phyloP scores from a whole-genome alignment of 2,113 vertebrate species.

The Cochlearius cochlearius region DNA sequence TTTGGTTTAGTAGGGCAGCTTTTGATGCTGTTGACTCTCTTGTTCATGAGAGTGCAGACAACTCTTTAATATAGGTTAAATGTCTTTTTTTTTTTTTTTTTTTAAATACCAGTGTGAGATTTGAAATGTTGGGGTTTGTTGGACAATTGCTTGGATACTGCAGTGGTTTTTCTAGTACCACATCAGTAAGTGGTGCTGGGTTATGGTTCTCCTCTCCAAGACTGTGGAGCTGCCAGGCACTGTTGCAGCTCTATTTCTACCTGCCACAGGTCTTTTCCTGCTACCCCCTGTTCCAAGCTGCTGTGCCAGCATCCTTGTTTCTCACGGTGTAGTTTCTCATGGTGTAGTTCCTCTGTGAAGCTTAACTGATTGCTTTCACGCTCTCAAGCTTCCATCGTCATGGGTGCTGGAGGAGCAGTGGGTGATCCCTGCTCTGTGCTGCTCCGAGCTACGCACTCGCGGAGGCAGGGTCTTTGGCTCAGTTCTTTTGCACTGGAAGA shows the following conservation, averaged over 20 bases:
- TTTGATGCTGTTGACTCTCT: background rate
- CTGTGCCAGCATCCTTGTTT: background rate
- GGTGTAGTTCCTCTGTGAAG: background rate
- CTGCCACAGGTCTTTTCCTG: background rate
- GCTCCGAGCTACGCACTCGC: background rate
- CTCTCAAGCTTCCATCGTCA: background rate
- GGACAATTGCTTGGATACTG: background rate
- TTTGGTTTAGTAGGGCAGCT: background rate
- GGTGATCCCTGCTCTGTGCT: background rate
- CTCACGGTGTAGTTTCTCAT: accelerated
- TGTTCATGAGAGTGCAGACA: background rate
- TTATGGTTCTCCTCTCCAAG: background rate
- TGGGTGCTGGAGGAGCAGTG: background rate
- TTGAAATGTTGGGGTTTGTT: background rate
- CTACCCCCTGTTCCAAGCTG: background rate
- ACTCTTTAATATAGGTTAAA: background rate
- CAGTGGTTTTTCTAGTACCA: background rate
- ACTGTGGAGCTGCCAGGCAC: background rate
- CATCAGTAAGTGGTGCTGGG: accelerated
- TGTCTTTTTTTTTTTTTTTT: background rate
- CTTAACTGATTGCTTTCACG: background rate
- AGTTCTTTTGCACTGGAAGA: background rate
- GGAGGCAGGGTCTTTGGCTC: background rate
- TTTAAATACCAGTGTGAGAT: background rate
- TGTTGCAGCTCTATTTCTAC: accelerated